Base-by-base conservation (phyloP, 2,113 vertebrate species). In the Serilophus lunatus region DNA sequence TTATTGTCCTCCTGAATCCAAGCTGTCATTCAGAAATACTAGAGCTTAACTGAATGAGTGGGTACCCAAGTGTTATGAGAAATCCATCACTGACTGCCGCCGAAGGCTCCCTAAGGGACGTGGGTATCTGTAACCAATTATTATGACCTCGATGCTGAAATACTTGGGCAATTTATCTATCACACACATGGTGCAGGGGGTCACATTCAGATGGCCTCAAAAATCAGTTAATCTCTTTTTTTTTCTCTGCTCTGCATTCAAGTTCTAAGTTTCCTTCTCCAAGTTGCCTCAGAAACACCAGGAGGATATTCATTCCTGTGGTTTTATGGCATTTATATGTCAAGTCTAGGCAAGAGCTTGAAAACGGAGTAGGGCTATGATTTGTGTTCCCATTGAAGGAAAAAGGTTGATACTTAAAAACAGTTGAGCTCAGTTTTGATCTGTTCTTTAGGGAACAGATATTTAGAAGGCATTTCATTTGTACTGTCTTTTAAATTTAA, bases 301-400 rank as follows among this genome's bases (percentile, higher is more conserved):
- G 82, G 71, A 93, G 54, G 68, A 91, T 81, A 78, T 78, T 96
- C 4, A 90, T 88, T 92, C 85, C 90, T 71, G 56, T 88, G 90
- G 85, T 84, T 93, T 92, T 90, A 86, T 88, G 36, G 82, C 72
- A 92, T 92, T 94, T 90, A 50, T 56, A 81, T 53, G 51, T 90
- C 93, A 78, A 92, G 71, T 36, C 64, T 69, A 95, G 72, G 64
- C 47, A 94, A 91, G 85, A 96, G 90, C 76, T 64, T 82, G 75
- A 85, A 95, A 90, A 92, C 35, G 56, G 51, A 90, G 28, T 33
- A 93, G 49, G 15, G 31, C 25, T 78, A 60, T 51, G 65, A 88
- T 88, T 92, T 95, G 49, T 86, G 29, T 29, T 68, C 49, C 65
- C 49, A 71, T 16, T 38, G 61, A 74, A 88, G 19, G 31, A 57